phyloP scores from a whole-genome alignment of 2,113 vertebrate species.

The Tachysurus vachellii region DNA sequence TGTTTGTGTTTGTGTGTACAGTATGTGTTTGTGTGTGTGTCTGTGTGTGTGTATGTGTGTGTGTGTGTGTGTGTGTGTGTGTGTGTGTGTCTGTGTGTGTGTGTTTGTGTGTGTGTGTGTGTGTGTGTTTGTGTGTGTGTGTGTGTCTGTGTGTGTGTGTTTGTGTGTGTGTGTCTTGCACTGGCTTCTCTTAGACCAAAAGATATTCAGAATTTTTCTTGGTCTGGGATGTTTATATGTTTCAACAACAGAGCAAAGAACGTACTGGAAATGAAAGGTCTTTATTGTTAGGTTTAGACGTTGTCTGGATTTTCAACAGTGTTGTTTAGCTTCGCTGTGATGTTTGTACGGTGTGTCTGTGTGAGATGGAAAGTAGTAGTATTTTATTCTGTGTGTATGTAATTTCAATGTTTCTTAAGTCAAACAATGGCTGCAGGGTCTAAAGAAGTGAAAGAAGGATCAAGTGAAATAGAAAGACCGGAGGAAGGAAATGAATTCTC shows the following conservation, averaged over 20 bases:
- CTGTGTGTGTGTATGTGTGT: no score
- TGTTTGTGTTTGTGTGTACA: no score
- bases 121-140: not conserved
- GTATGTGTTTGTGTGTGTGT: no score
- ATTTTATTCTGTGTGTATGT: conserved; percentile 12
- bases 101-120: not conserved
- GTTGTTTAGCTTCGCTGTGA: not conserved
- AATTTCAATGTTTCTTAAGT: not conserved
- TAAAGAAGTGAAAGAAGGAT: not conserved
- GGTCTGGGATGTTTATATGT: conserved; percentile 10
- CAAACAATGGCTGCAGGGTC: not conserved
- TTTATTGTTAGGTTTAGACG: not conserved
- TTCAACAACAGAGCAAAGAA: not conserved
- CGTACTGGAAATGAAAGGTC: not conserved
- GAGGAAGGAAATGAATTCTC: not conserved
- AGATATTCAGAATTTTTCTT: not conserved
- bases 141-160: conserved; percentile 6
- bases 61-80: no score
- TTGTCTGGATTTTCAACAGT: not conserved
- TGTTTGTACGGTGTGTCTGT: conserved; percentile 3
- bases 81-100: no score
- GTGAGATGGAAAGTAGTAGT: not conserved
- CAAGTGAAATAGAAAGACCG: not conserved
- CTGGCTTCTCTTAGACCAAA: not conserved
- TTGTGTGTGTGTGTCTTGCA: not conserved